Percentiles rank a stretch among this genome's conserved stretches.
Evolutionary conservation across 2,888 invertebrate genomes (phyloP).

Genomic region (Metopia argyrocephala): DNA sequence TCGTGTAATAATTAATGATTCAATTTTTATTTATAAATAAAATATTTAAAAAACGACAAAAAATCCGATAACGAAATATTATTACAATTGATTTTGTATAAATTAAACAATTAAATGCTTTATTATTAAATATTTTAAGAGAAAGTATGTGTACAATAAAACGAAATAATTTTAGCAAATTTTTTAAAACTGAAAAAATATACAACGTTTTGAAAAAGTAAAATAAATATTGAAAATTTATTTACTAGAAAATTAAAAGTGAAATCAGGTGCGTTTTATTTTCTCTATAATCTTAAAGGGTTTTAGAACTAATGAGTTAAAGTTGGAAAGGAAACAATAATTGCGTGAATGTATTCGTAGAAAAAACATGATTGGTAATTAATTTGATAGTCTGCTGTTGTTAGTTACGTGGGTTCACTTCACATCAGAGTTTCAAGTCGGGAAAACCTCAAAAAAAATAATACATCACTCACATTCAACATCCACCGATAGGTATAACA

Average conservation of each 20-base stretch:
- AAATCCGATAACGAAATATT: neutral
- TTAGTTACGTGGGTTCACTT: no score
- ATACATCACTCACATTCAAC: no score
- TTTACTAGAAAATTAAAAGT: slow-evolving; percentile 41
- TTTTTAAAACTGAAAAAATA: slow-evolving; percentile 51
- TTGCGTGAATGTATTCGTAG: no score
- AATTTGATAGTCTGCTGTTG: no score
- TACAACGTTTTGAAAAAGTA: slow-evolving; percentile 36
- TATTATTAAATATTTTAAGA: slow-evolving; percentile 45
- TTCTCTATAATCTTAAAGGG: neutral
- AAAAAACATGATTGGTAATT: no score
- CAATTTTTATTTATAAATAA: neutral
- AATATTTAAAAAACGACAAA: neutral
- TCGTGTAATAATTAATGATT: slow-evolving; percentile 36
- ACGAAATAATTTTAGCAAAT: slow-evolving; percentile 61
- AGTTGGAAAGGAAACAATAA: no score
- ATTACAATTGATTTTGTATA: slow-evolving; percentile 40
- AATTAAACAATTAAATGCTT: slow-evolving; percentile 53
- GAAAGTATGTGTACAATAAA: slow-evolving; percentile 29
- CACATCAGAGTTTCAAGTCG: no score
- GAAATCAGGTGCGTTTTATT: slow-evolving; percentile 14
- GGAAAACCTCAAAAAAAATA: no score
- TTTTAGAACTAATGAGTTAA: no score
- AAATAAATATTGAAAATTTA: slow-evolving; percentile 44
- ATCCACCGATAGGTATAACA: no score